Base-by-base conservation (phyloP, 1,140 invertebrate species). In the Dreissena polymorpha region DNA sequence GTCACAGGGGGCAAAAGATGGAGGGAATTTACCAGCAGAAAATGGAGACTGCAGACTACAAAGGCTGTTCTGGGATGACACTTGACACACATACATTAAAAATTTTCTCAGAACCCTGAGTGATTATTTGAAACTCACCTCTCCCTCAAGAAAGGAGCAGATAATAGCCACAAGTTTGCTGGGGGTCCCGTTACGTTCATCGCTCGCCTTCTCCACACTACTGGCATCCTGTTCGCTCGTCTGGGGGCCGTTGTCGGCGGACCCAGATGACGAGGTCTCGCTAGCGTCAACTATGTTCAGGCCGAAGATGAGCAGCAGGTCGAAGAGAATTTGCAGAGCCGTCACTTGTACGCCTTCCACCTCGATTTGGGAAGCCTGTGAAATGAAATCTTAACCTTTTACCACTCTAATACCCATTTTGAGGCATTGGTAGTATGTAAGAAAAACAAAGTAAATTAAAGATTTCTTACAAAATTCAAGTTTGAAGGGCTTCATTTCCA, bases 271-370 rank as follows among this genome's bases (percentile, higher is more conserved):
- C 12, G 79, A 71, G 14, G 16, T 65, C 50, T 84, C 81, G 49
- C 69, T 67, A 10, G 78, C 53, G 18, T 85, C 86, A 25, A 93
- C 92, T 6, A 89, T 86, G 6, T 91, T 90, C 69, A 93, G 69
- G 14, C 93, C 93, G 86, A 90, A 91, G 39, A 91, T 70, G 27
- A 92, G 90, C 14, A 94, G 77, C 23, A 93, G 68, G 81, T 94
- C 93, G 88, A 93, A 92, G 21, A 93, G 85, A 14, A 88, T 89
- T 51, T 89, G 83, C 12, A 93, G 71, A 0, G 93, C 92, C 39
- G 92, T 92, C 0, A 90, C 68, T 60, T 91, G 88, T 18, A 93
- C 92, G 12, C 80, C 84, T 79, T 92, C 91, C 10, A 87, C 85
- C 84, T 94, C 93, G 64, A 93, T 88, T 69, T 92, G 90, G 1